phyloP scores from a whole-genome alignment of 2,113 vertebrate species.

The Sinocyclocheilus anophthalmus region DNA sequence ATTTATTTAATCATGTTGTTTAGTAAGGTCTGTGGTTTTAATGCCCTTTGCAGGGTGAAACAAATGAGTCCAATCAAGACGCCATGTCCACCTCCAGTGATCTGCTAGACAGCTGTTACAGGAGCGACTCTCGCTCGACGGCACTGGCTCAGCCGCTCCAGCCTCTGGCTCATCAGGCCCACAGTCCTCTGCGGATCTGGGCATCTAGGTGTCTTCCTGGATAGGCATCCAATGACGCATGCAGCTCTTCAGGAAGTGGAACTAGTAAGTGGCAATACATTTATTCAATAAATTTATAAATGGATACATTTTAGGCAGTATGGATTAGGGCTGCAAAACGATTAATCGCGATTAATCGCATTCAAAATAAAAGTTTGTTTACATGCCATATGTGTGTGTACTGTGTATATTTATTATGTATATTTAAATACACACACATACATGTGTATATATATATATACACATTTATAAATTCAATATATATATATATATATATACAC shows the following conservation, averaged over 20 bases:
- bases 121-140: conserved; percentile 86
- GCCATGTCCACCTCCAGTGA: conserved; percentile 90
- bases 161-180: conserved; percentile 79
- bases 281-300: neutral
- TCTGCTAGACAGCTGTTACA: conserved; percentile 84
- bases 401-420: no score
- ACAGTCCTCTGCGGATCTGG: conserved; percentile 60
- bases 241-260: conserved; percentile 84
- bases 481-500: no score
- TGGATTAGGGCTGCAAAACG: no score
- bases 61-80: conserved; percentile 86
- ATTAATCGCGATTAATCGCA: no score
- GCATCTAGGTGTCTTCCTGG: conserved; percentile 79
- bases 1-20: neutral
- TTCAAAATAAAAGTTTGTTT: no score
- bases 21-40: neutral
- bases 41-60: conserved; percentile 70
- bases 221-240: conserved; percentile 80
- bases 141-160: conserved; percentile 70
- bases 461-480: no score
- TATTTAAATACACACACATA: no score
- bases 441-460: no score
- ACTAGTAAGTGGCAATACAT: conserved; percentile 72
- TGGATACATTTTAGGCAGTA: neutral
- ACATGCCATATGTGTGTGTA: no score